A percentile compares a stretch with the other conserved stretches of the same genome.
Evolutionary conservation across 2,797 vertebrate genomes (phyloP).

Genomic region (Anisognathus igniventris): DNA sequence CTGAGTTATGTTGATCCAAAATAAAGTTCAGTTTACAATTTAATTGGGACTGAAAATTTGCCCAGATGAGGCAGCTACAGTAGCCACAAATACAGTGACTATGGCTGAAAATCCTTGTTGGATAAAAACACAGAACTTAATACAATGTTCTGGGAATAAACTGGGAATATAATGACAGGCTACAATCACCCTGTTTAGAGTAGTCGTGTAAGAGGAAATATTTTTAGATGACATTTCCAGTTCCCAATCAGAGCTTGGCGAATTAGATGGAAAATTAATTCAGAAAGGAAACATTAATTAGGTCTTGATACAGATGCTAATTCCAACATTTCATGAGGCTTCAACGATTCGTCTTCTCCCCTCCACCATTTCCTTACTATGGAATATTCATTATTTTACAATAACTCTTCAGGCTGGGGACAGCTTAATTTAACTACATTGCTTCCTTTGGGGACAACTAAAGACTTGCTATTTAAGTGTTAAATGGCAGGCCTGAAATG

Average conservation of each 20-base stretch:
- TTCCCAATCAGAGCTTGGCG: constrained; percentile 24
- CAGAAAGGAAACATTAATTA: constrained; percentile 39
- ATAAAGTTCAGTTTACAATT: background rate
- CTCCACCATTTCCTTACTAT: background rate
- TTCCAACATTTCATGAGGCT: background rate
- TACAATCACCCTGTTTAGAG: background rate
- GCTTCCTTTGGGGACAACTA: background rate
- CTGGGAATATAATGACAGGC: background rate
- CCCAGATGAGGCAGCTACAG: background rate
- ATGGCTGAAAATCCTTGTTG: background rate
- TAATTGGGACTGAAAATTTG: background rate
- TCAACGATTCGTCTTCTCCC: background rate
- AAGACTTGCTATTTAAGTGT: background rate
- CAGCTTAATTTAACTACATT: constrained; percentile 11
- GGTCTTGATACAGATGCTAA: background rate
- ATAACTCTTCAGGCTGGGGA: background rate
- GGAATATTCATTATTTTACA: constrained; percentile 20
- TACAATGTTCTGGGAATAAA: background rate
- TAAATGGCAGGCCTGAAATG: background rate
- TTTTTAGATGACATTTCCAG: constrained; percentile 38
- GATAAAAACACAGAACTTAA: background rate
- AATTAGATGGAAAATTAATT: constrained; percentile 42
- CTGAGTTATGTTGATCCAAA: background rate
- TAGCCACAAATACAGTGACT: background rate
- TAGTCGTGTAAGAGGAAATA: constrained; percentile 2